Conservation (phyloP, 2,113 vertebrate genomes). For the Synodontis membranacea region DNA sequence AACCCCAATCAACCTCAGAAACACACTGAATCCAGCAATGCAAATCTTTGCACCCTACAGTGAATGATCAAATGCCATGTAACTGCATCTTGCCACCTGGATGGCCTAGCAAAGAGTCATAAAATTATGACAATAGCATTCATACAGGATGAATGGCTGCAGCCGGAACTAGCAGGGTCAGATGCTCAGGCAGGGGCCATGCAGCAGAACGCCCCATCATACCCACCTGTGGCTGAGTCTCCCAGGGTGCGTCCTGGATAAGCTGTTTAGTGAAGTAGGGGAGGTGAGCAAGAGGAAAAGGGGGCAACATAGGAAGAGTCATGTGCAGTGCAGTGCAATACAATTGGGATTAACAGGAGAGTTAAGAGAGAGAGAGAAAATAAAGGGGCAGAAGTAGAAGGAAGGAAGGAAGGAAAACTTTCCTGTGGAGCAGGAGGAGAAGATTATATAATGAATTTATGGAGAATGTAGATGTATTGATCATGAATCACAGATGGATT, state of each 20-base stretch:
- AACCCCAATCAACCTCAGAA: neutral
- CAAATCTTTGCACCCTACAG: neutral
- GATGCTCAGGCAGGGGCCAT: conserved; percentile 72
- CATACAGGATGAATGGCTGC: conserved; percentile 9
- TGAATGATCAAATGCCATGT: neutral
- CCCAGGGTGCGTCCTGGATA: conserved; percentile 91
- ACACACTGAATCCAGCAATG: neutral
- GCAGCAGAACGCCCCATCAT: conserved; percentile 72
- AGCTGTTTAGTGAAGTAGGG: conserved; percentile 81
- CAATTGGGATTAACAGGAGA: conserved; percentile 41
- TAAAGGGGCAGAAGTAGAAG: neutral
- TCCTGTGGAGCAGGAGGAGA: conserved; percentile 27
- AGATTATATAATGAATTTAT: conserved; percentile 20
- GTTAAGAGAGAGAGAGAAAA: conserved; percentile 55
- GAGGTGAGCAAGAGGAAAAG: conserved; percentile 59
- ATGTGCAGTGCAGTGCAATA: conserved; percentile 55
- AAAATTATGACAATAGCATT: conserved; percentile 10
- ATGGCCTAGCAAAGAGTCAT: neutral
- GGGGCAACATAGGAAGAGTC: conserved; percentile 64
- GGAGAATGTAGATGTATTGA: neutral
- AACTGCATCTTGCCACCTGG: neutral
- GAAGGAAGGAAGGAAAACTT: conserved; percentile 4
- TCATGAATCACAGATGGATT: conserved; percentile 1
- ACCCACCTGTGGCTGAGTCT: conserved; percentile 91
- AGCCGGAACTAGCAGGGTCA: conserved; percentile 47